Percentiles rank a stretch among this genome's conserved stretches.
These are phyloP conservation scores for Sebastolobus alascanus DNA, from an alignment of 2,797 vertebrate genomes.

Conservation along the genomic window DNA sequence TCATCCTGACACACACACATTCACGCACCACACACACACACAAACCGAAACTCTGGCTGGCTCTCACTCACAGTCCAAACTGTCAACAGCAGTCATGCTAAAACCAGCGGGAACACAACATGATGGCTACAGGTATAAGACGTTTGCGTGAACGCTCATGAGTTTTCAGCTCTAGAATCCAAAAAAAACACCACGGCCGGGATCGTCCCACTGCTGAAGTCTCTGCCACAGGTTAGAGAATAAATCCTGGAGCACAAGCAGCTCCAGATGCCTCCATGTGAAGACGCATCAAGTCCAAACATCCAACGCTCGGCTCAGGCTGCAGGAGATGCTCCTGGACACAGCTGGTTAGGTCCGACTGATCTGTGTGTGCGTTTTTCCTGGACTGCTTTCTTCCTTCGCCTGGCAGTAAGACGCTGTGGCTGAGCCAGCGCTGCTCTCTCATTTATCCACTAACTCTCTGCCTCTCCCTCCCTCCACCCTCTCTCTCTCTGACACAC, in stretches of 20 bases:
- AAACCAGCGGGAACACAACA: slow-evolving; percentile 25
- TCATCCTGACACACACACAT: slow-evolving; percentile 76
- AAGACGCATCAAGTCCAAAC: slow-evolving; percentile 44
- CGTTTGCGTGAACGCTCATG: neutral
- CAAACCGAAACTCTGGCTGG: slow-evolving; percentile 35
- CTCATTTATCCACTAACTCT: slow-evolving; percentile 69
- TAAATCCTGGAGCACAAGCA: slow-evolving; percentile 44
- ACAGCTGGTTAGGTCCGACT: slow-evolving; percentile 41
- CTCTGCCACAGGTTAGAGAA: slow-evolving; percentile 56
- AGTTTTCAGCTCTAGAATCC: slow-evolving; percentile 8
- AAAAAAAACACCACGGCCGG: neutral
- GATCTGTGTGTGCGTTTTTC: slow-evolving; percentile 45
- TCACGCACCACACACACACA: slow-evolving; percentile 34
- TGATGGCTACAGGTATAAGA: slow-evolving; percentile 54
- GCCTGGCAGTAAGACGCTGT: slow-evolving; percentile 69
- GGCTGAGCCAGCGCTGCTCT: slow-evolving; percentile 72
- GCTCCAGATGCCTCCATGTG: slow-evolving; percentile 50
- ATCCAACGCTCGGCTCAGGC: slow-evolving; percentile 52
- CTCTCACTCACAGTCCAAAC: slow-evolving; percentile 63
- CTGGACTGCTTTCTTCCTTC: slow-evolving; percentile 60
- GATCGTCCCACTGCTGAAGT: slow-evolving; percentile 44
- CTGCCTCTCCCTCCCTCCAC: slow-evolving; percentile 37
- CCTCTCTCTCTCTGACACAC: slow-evolving; percentile 21
- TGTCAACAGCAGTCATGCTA: slow-evolving; percentile 58
- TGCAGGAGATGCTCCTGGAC: slow-evolving; percentile 55